These are phyloP conservation scores for Coptodon rendalli DNA, from an alignment of 2,113 vertebrate species.

Conservation along the genomic window DNA sequence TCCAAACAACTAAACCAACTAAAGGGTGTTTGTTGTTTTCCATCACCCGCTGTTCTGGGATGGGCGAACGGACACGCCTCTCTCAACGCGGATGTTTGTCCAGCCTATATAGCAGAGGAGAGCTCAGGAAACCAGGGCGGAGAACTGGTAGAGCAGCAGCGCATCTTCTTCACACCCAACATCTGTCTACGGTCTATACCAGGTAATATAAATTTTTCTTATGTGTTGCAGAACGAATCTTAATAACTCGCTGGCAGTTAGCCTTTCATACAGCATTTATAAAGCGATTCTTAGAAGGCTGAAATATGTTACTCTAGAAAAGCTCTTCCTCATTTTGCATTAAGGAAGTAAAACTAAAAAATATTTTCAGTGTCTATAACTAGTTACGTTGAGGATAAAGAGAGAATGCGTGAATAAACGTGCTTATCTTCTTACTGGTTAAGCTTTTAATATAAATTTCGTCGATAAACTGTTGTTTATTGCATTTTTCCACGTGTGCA, in stretches of 20 bases:
- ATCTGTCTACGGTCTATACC: conserved; percentile 1
- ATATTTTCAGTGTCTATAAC: background rate
- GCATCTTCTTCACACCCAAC: background rate
- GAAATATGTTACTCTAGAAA: background rate
- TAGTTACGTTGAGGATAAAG: background rate
- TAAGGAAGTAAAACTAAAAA: background rate
- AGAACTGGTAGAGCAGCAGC: background rate
- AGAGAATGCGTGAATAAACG: background rate
- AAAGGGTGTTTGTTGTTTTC: background rate
- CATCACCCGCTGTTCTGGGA: background rate
- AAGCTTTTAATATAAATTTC: background rate
- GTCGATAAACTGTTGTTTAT: background rate
- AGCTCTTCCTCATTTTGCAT: background rate
- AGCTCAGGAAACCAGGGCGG: background rate
- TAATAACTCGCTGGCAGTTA: background rate
- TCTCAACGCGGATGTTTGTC: background rate
- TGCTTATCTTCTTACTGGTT: background rate
- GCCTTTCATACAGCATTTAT: background rate
- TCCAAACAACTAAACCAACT: background rate
- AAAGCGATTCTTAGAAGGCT: background rate
- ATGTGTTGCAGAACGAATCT: background rate
- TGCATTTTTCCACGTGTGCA: background rate
- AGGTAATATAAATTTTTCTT: conserved; percentile 14
- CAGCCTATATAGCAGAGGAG: background rate
- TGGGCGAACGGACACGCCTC: background rate